A percentile compares a stretch with the other conserved stretches of the same genome.
These are phyloP conservation scores for Lamellibrachia satsuma DNA, from an alignment of 2,888 invertebrate genomes.

Conservation along the genomic window DNA sequence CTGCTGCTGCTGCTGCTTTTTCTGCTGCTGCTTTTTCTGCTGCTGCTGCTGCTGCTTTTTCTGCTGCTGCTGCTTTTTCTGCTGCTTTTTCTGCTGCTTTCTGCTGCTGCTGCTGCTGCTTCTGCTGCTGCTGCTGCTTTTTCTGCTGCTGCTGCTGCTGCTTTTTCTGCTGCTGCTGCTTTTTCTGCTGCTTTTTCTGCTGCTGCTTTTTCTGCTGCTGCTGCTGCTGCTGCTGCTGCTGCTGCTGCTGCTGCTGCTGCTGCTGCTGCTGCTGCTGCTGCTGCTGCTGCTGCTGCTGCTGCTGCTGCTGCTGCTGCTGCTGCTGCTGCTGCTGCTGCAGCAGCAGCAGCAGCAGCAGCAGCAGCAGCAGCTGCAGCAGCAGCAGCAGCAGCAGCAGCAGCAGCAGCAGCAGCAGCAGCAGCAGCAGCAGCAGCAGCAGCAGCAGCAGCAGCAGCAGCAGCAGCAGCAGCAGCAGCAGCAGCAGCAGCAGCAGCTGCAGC, in stretches of 20 bases:
- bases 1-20: no score
- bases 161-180: no score
- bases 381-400: background rate
- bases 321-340: constrained; percentile 20
- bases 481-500: background rate
- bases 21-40: no score
- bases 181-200: no score
- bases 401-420: background rate
- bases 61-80: no score
- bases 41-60: no score
- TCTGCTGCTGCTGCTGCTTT: no score
- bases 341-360: no score
- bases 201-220: no score
- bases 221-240: background rate
- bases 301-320: constrained; percentile 23
- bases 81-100: no score
- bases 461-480: background rate
- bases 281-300: constrained; percentile 22
- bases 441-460: background rate
- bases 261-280: constrained; percentile 24
- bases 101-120: no score
- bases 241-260: background rate
- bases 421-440: background rate
- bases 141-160: no score
- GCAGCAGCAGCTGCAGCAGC: background rate